Evolutionary conservation across 2,113 vertebrate species (phyloP).

Genomic region (Callaeas wilsoni): DNA sequence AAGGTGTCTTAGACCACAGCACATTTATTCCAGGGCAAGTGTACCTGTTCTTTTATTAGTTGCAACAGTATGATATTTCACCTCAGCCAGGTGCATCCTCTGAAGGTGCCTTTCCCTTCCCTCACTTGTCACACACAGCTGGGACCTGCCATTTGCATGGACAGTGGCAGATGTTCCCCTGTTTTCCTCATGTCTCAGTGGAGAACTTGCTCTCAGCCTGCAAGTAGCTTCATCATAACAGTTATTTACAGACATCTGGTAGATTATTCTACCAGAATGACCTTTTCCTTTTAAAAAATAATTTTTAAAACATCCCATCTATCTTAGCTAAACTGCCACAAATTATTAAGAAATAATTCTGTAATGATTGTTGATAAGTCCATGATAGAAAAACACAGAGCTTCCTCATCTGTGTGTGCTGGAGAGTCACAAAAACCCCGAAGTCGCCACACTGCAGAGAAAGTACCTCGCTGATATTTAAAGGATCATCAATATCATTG

Average conservation of each 20-base stretch:
- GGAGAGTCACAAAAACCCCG: neutral
- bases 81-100: neutral
- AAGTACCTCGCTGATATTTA: neutral
- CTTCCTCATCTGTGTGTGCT: neutral
- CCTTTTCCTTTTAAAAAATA: neutral
- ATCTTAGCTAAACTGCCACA: neutral
- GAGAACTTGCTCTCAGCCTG: neutral
- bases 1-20: neutral
- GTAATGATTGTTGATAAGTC: neutral
- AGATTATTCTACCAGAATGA: neutral
- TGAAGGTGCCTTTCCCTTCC: neutral
- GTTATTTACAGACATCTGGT: neutral
- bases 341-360: neutral
- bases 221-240: neutral
- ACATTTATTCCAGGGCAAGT: neutral
- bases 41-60: neutral
- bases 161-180: neutral
- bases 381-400: accelerated
- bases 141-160: neutral
- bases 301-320: neutral
- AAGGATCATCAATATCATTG: neutral
- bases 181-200: neutral
- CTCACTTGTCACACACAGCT: neutral
- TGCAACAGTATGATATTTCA: neutral
- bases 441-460: neutral